Conservation (phyloP, 2,888 invertebrate genomes). For the Trissolcus japonicus region DNA sequence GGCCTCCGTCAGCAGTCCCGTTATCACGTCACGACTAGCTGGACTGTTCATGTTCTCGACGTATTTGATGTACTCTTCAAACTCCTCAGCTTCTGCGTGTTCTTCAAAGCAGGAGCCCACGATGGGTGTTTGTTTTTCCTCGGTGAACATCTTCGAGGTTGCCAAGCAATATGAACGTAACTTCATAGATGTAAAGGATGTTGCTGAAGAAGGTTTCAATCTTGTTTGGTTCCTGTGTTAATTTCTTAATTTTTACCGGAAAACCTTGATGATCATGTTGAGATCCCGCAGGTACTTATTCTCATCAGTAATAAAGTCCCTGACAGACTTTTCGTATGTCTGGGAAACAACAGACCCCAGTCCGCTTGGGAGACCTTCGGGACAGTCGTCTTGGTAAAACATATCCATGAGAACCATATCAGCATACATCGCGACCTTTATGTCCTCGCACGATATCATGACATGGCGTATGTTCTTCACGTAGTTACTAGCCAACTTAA, state of each 20-base stretch:
- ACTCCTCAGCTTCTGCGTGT: slow-evolving; percentile 93
- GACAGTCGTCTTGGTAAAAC: slow-evolving; percentile 89
- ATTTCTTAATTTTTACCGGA: slow-evolving; percentile 86
- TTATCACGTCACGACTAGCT: slow-evolving; percentile 87
- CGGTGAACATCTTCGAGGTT: slow-evolving; percentile 98
- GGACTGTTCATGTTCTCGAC: slow-evolving; percentile 91
- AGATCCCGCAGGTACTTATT: slow-evolving; percentile 95
- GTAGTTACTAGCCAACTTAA: slow-evolving; percentile 97
- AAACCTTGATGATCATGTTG: slow-evolving; percentile 95
- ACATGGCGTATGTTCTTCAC: slow-evolving; percentile 96
- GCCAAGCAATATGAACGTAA: slow-evolving; percentile 93
- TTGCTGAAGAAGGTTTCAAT: slow-evolving; percentile 95
- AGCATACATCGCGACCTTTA: slow-evolving; percentile 98
- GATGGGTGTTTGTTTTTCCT: slow-evolving; percentile 92
- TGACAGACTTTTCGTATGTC: slow-evolving; percentile 95
- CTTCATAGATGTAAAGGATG: slow-evolving; percentile 96
- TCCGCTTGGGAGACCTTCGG: slow-evolving; percentile 78
- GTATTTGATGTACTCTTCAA: slow-evolving; percentile 94
- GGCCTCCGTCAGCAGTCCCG: slow-evolving; percentile 86
- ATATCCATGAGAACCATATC: slow-evolving; percentile 98
- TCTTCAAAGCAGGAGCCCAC: slow-evolving; percentile 98
- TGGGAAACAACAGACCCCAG: slow-evolving; percentile 77
- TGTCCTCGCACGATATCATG: slow-evolving; percentile 94
- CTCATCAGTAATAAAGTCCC: slow-evolving; percentile 96
- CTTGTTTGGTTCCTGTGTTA: slow-evolving; percentile 83